These are phyloP conservation scores for Astur gentilis DNA, from an alignment of 2,113 vertebrate genomes.

Conservation along the genomic window DNA sequence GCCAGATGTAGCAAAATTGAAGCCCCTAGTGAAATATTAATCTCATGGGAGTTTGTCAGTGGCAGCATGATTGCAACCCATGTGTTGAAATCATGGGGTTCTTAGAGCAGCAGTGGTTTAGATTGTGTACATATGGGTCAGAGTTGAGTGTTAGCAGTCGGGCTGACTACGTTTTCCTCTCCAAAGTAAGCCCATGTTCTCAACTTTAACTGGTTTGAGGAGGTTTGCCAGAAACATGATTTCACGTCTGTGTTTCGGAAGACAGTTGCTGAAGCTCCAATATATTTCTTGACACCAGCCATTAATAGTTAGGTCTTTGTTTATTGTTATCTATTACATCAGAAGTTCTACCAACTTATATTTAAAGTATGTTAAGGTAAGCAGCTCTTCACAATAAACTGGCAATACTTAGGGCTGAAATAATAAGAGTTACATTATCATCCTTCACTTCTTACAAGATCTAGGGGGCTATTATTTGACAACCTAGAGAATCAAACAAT, in stretches of 20 bases:
- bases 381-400: not conserved
- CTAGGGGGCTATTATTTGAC: not conserved
- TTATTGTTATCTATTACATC: not conserved
- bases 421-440: not conserved
- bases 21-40: not conserved
- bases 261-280: not conserved
- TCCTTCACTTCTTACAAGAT: not conserved
- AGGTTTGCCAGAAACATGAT: not conserved
- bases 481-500: not conserved
- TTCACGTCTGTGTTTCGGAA: not conserved
- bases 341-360: not conserved
- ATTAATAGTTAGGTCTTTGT: not conserved
- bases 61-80: not conserved
- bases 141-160: not conserved
- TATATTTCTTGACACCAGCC: not conserved
- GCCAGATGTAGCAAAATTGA: not conserved
- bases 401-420: not conserved
- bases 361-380: not conserved
- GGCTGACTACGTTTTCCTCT: not conserved
- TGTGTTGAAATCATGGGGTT: not conserved
- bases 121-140: not conserved
- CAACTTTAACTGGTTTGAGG: not conserved
- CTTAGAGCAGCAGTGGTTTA: not conserved
- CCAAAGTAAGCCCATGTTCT: not conserved
- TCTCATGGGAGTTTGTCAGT: not conserved